Base-by-base conservation (phyloP, 2,797 vertebrate genomes). In the Xerus rutilus region DNA sequence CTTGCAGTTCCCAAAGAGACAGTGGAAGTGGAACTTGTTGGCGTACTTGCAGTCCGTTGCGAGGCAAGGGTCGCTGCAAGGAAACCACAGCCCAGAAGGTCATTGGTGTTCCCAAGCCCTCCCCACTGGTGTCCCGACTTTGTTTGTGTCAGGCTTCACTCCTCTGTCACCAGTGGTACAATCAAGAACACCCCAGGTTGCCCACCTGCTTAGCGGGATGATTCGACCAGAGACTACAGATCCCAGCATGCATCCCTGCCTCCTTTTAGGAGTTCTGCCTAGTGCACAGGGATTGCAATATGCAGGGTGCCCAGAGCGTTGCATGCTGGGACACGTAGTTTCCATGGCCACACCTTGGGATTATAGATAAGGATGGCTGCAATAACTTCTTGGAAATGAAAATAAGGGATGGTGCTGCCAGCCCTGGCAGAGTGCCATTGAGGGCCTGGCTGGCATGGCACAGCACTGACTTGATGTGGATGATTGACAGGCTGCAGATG, bases 21-120 rank as follows among this genome's bases (percentile, higher is more conserved):
- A 99, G 98, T 99, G 99, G 99, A 99, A 99, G 99, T 99, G 99
- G 98, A 99, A 99, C 98, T 99, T 99, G 98, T 99, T 99, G 98
- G 99, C 99, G 47, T 99, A 99, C 98, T 99, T 99, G 98, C 99
- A 99, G 99, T 99, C 99, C 0, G 99, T 99, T 76, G 99, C 99
- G 97, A 99, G 98, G 98, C 99, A 99, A 88, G 99, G 99, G 98
- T 99, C 99, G 43, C 99, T 99, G 98, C 93, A 98, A 98, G 1
- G 98, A 97, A 98, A 97, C 97, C 98, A 98, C 96, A 98, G 97
- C 93, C 97, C 98, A 96, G 95, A 97, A 12, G 95, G 97, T 98
- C 97, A 97, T 35, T 97, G 95, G 82, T 67, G 85, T 95, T 84
- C 89, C 82, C 15, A 32, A 25, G 86, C 86, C 73, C 86, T 69